These are phyloP conservation scores for Sminthurides bifidus DNA, from an alignment of 1,140 invertebrate genomes.

Conservation along the genomic window DNA sequence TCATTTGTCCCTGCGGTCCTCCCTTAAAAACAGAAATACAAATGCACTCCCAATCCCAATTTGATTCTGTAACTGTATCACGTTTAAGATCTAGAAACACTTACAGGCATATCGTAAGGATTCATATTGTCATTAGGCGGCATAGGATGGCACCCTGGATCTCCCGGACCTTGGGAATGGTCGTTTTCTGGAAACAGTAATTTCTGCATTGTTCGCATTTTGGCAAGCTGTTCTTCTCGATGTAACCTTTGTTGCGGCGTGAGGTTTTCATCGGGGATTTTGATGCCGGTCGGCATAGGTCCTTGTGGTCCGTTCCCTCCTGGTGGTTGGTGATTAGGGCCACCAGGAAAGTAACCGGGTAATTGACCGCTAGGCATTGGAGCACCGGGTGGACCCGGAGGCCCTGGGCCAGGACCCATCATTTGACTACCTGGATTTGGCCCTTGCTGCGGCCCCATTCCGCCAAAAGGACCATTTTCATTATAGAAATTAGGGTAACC, in stretches of 20 bases:
- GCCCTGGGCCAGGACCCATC: constrained; percentile 10
- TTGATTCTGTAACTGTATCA: not conserved
- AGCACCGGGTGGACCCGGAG: not conserved
- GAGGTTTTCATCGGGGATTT: constrained; percentile 90
- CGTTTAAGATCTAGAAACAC: constrained; percentile 6
- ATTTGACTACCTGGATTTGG: constrained; percentile 20
- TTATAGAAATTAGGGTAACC: too few relatives aligned
- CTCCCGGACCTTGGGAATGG: constrained; percentile 21
- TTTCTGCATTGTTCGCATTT: constrained; percentile 81
- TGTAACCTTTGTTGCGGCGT: constrained; percentile 91
- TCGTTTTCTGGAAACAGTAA: constrained; percentile 71
- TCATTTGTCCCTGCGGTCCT: constrained; percentile 22
- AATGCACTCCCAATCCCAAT: not conserved
- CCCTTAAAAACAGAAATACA: constrained; percentile 10
- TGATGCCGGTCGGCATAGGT: constrained; percentile 43
- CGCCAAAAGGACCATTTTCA: not conserved
- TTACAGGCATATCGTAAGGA: constrained; percentile 37
- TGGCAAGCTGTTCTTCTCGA: constrained; percentile 80
- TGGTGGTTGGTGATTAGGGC: constrained; percentile 41
- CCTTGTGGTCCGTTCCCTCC: constrained; percentile 39
- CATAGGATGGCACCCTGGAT: constrained; percentile 25
- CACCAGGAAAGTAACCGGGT: constrained; percentile 20
- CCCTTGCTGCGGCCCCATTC: constrained; percentile 33
- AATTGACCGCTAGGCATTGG: not conserved
- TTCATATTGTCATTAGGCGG: constrained; percentile 29